A percentile compares a stretch with the other conserved stretches of the same genome.
phyloP scores from a whole-genome alignment of 1,140 invertebrate genomes.

The Drosophila teissieri region DNA sequence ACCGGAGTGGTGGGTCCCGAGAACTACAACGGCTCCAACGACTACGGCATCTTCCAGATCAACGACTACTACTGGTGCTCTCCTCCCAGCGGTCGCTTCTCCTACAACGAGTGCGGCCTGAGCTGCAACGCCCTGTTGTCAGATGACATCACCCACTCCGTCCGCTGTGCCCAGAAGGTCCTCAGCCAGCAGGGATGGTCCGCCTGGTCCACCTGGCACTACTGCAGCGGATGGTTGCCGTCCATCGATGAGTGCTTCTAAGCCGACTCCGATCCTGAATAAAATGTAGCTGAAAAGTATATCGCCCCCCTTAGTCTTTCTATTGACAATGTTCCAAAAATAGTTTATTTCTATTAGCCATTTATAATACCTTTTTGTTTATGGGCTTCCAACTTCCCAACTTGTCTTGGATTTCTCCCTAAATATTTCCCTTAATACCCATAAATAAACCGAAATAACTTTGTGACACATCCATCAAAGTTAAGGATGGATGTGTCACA shows the following conservation, averaged over 20 bases:
- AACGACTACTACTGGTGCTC: conserved; percentile 77
- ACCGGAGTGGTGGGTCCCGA: conserved; percentile 46
- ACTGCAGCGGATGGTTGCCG: conserved; percentile 59
- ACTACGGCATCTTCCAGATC: conserved; percentile 81
- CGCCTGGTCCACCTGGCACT: conserved; percentile 73
- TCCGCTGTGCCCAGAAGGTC: conserved; percentile 70
- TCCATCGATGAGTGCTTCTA: conserved; percentile 67
- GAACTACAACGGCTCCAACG: conserved; percentile 70
- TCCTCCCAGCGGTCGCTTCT: conserved; percentile 55
- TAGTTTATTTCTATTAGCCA: too few species aligned
- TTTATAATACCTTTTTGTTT: too few species aligned
- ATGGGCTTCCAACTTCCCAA: too few species aligned
- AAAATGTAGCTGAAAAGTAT: conserved; percentile 4
- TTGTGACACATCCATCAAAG: too few species aligned
- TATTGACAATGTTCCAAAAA: too few species aligned
- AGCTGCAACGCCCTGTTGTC: conserved; percentile 61
- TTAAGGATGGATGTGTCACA: conserved; percentile 1
- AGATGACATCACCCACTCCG: conserved; percentile 62
- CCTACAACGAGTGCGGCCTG: conserved; percentile 57
- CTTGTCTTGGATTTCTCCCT: neutral
- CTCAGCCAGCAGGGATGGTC: conserved; percentile 67
- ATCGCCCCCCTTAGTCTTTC: neutral
- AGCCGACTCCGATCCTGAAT: conserved; percentile 8
- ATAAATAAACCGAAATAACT: too few species aligned
- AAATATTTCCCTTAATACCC: neutral